Percentiles rank a stretch among this genome's conserved stretches.
phyloP scores from a whole-genome alignment of 2,797 vertebrate genomes.

The Avahi laniger region DNA sequence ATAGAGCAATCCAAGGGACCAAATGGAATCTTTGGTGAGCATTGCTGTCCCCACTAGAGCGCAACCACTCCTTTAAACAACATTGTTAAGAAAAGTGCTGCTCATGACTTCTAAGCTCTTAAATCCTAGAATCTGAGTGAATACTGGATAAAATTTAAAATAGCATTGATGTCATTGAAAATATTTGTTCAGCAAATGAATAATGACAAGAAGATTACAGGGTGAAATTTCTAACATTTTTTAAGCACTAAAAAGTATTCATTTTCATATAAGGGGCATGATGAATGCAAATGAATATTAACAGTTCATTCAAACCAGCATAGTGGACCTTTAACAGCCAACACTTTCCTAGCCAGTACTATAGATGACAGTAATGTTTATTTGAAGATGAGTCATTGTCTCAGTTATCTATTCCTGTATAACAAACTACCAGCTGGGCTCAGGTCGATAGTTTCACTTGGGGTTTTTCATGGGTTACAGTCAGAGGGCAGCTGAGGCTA shows the following conservation, averaged over 20 bases:
- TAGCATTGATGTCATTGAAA: neutral
- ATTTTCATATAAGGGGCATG: neutral
- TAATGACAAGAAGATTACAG: neutral
- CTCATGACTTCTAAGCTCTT: neutral
- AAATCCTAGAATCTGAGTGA: neutral
- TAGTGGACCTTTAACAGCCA: neutral
- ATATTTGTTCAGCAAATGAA: slow-evolving; percentile 8
- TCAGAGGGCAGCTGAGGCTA: neutral
- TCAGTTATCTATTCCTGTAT: neutral
- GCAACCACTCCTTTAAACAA: neutral
- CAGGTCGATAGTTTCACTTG: neutral
- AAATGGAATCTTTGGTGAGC: neutral
- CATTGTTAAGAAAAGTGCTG: neutral
- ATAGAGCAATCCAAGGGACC: neutral
- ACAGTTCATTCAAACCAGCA: neutral
- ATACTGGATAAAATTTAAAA: neutral
- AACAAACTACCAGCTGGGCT: neutral
- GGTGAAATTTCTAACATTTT: slow-evolving; percentile 21
- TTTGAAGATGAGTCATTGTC: neutral
- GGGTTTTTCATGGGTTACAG: neutral
- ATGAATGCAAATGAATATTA: slow-evolving; percentile 37
- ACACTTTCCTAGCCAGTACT: neutral
- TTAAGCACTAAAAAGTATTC: neutral
- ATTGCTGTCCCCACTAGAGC: neutral
- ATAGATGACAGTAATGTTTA: neutral